These are phyloP conservation scores for Sesia bembeciformis DNA, from an alignment of 2,888 invertebrate species.

Conservation along the genomic window DNA sequence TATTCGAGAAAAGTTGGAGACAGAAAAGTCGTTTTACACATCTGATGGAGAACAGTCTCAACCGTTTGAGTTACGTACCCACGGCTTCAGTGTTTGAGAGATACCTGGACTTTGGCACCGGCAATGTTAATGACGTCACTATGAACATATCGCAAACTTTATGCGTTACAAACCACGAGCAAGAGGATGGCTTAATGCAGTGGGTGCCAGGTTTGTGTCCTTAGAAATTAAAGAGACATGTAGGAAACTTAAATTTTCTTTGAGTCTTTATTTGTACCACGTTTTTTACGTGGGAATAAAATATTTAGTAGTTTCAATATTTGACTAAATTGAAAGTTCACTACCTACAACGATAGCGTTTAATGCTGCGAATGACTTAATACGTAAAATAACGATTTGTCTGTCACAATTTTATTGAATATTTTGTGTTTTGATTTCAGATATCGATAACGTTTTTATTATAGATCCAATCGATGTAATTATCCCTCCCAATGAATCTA, in stretches of 20 bases:
- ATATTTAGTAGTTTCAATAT: too few species aligned
- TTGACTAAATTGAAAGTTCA: too few species aligned
- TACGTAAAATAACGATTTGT: too few species aligned
- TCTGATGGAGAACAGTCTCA: slow-evolving; percentile 61
- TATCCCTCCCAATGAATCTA: slow-evolving; percentile 57
- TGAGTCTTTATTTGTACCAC: too few species aligned
- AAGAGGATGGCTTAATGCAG: slow-evolving; percentile 51
- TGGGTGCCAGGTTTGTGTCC: slow-evolving; percentile 50
- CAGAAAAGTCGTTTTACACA: slow-evolving; percentile 37
- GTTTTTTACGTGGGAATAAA: too few species aligned
- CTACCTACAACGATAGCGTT: too few species aligned
- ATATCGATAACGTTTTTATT: slow-evolving; percentile 53
- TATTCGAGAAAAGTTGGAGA: slow-evolving; percentile 42
- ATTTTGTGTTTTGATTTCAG: slow-evolving; percentile 25
- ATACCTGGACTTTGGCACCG: slow-evolving; percentile 56
- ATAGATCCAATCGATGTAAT: slow-evolving; percentile 48
- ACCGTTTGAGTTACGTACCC: slow-evolving; percentile 43
- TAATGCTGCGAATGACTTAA: too few species aligned
- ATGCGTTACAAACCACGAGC: slow-evolving; percentile 58
- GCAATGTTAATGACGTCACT: slow-evolving; percentile 43
- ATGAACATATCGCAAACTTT: slow-evolving; percentile 59
- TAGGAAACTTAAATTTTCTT: too few species aligned
- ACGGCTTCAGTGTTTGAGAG: slow-evolving; percentile 55
- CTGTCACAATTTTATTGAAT: neutral
- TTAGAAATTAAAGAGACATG: too few species aligned